Evolutionary conservation across 2,113 vertebrate genomes (phyloP).

Genomic region (Neopipo cinnamomea): DNA sequence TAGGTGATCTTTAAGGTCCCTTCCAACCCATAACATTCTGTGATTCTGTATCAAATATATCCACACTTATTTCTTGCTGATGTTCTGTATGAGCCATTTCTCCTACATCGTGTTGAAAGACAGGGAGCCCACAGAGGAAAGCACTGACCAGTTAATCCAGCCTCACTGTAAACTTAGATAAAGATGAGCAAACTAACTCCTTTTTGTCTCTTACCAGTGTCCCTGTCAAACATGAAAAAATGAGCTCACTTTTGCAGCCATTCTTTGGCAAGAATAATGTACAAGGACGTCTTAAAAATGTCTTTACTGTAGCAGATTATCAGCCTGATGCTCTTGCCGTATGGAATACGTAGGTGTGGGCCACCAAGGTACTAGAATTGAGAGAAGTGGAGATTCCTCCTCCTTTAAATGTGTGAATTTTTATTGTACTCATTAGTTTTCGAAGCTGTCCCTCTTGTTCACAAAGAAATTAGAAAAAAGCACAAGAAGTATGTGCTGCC

Average conservation of each 20-base stretch:
- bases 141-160: neutral
- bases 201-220: neutral
- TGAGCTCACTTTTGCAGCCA: neutral
- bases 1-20: neutral
- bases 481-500: neutral
- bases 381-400: neutral
- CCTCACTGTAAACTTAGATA: neutral
- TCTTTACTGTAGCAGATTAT: neutral
- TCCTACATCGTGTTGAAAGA: neutral
- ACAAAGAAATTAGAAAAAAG: neutral
- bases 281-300: neutral
- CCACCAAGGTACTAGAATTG: neutral
- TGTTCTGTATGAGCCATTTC: neutral
- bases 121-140: neutral
- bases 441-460: accelerated
- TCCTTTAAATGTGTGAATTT: neutral
- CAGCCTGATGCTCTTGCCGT: neutral
- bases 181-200: neutral
- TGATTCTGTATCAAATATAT: neutral
- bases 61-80: neutral
- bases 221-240: neutral
- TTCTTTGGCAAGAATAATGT: neutral
- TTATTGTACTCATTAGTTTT: neutral
- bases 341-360: neutral
- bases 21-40: neutral